Evolutionary conservation across 2,113 vertebrate genomes (phyloP).

Genomic region (Columbina picui): DNA sequence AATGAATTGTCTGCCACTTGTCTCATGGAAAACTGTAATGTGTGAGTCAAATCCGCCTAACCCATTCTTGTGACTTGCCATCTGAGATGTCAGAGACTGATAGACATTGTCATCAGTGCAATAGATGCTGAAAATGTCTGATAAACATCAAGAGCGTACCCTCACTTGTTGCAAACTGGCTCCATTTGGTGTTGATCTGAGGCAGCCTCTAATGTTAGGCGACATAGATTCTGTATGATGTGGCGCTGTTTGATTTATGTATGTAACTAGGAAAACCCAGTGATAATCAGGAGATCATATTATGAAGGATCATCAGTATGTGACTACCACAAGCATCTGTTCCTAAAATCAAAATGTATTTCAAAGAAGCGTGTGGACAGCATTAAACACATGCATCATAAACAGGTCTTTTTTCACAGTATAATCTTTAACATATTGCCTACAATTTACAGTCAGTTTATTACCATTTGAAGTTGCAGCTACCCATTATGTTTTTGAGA

Average conservation of each 20-base stretch:
- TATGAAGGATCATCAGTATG: not conserved
- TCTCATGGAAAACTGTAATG: not conserved
- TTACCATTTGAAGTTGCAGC: not conserved
- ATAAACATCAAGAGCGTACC: not conserved
- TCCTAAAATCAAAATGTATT: not conserved
- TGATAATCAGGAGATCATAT: not conserved
- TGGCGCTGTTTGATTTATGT: not conserved
- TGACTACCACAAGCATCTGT: not conserved
- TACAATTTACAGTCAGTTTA: not conserved
- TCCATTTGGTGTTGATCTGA: not conserved
- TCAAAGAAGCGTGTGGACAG: not conserved
- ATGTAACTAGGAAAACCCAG: not conserved
- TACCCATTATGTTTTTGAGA: not conserved
- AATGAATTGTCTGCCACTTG: not conserved
- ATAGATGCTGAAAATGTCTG: not conserved
- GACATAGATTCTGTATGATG: not conserved
- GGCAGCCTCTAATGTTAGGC: not conserved
- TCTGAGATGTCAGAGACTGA: not conserved
- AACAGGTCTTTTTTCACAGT: not conserved
- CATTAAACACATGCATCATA: not conserved
- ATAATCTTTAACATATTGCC: not conserved
- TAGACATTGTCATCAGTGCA: not conserved
- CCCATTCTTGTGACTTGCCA: not conserved
- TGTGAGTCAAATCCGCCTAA: slow-evolving; percentile 7
- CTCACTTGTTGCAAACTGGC: not conserved